These are phyloP conservation scores for Coenobita brevimanus DNA, from an alignment of 1,140 invertebrate genomes.

Conservation along the genomic window DNA sequence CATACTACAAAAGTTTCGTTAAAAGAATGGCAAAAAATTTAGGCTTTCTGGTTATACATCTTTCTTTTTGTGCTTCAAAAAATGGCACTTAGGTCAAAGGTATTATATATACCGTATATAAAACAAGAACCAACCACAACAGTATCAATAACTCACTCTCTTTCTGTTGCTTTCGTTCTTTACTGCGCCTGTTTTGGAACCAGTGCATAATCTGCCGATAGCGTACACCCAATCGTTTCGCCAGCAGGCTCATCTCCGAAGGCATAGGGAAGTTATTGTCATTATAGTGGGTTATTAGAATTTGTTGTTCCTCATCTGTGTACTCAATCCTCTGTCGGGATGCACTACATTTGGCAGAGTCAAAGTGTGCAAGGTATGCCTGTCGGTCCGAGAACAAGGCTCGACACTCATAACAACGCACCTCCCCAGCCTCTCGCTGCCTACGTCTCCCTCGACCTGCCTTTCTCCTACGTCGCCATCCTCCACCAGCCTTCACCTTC, in stretches of 20 bases:
- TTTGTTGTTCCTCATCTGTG: slow-evolving; percentile 59
- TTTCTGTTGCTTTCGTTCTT: slow-evolving; percentile 57
- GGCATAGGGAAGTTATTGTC: slow-evolving; percentile 65
- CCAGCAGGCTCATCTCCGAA: slow-evolving; percentile 54
- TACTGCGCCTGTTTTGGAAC: slow-evolving; percentile 67
- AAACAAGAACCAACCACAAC: too few species aligned
- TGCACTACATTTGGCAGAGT: background rate
- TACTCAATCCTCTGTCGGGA: slow-evolving; percentile 47
- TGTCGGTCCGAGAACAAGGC: slow-evolving; percentile 27
- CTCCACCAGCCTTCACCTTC: background rate
- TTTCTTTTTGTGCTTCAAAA: too few species aligned
- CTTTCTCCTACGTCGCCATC: slow-evolving; percentile 19
- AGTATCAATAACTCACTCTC: slow-evolving; percentile 23
- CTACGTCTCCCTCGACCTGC: slow-evolving; percentile 1
- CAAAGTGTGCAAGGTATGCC: slow-evolving; percentile 38
- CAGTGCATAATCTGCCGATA: slow-evolving; percentile 67
- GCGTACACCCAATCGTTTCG: slow-evolving; percentile 55
- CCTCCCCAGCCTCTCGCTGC: slow-evolving; percentile 15
- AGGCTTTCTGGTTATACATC: too few species aligned
- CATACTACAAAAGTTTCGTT: too few species aligned
- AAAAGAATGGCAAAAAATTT: too few species aligned
- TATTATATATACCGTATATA: too few species aligned
- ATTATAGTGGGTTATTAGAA: slow-evolving; percentile 56
- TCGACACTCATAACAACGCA: slow-evolving; percentile 47
- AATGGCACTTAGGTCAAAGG: too few species aligned